A percentile compares a stretch with the other conserved stretches of the same genome.
These are phyloP conservation scores for Aplodontia rufa DNA, from an alignment of 2,113 vertebrate species.

Conservation along the genomic window DNA sequence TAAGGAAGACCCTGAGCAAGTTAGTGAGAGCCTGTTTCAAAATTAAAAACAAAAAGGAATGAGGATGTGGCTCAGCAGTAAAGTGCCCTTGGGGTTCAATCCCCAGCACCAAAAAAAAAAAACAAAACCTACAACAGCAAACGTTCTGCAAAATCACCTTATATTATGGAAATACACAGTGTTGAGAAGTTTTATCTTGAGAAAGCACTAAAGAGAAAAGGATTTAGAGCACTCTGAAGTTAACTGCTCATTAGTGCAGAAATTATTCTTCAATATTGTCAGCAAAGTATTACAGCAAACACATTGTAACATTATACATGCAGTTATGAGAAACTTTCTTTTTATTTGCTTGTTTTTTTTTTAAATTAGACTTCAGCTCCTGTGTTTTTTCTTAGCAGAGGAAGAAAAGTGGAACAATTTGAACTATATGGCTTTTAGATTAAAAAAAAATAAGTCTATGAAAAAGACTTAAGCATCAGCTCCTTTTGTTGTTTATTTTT, in stretches of 20 bases:
- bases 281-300: neutral
- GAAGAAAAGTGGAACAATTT: conserved; percentile 26
- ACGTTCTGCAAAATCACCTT: neutral
- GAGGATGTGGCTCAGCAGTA: no score
- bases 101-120: no score
- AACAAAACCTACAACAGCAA: no score
- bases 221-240: neutral
- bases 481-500: conserved; percentile 58
- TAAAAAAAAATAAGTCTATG: conserved; percentile 37
- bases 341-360: neutral
- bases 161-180: neutral
- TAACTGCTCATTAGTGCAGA: neutral
- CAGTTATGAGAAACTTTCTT: neutral
- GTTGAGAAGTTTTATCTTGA: conserved; percentile 22
- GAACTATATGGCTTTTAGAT: neutral
- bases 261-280: neutral
- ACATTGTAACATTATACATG: neutral
- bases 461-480: conserved; percentile 40
- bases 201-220: neutral
- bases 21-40: no score
- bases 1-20: no score
- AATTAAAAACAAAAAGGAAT: no score
- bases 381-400: conserved; percentile 22
- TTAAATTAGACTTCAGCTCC: neutral
- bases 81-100: no score